Base-by-base conservation (phyloP, 2,113 vertebrate genomes). In the Mastomys natalensis region DNA sequence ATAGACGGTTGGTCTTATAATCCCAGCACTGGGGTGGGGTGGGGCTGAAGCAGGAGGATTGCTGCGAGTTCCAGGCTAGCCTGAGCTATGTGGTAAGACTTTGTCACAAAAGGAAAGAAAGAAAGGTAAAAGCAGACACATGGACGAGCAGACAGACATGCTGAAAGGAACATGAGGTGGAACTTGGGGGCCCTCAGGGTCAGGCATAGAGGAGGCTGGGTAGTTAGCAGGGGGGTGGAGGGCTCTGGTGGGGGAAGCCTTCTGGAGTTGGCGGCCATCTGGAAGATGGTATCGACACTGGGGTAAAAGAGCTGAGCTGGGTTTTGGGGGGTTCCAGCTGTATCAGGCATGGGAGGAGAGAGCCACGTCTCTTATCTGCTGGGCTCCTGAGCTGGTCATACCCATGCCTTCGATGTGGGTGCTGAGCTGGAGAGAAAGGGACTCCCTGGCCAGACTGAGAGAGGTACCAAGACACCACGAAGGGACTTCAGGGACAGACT, bases 131-230 rank as follows among this genome's bases (percentile, higher is more conserved):
- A 13, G 19, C 10, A 70, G 64, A 29, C 58, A 13, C 34, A 21
- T 58, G 53, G n/a, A 31, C 17, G 29, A 64, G 64, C 8, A 66
- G 29, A 37, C 40, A 45, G 24, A 37, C 12, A 1, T 31, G 40
- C 40, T 60, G 8, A 19, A 58, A 48, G 8, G 43, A 66, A 19
- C 40, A 11, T 15, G 22, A 34, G 84, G n/a, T 43, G 15, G 9
- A 48, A 34, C 17, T 64, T 86, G 1, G 17, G 22, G 8, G 6
- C 1, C 2, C 5, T 10, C 4, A 10, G 66, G n/a, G 10, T 22
- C 0, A 29, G 58, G 15, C 10, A 29, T 13, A 0, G 16, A 48
- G 19, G 37, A 10, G n/a, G 13, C 40, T 48, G 62, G 48, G 11
- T 17, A 86, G 73, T 6, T 19, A 53, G 13, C 9, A 0, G 1